A percentile compares a stretch with the other conserved stretches of the same genome.
These are phyloP conservation scores for Phoeniculus purpureus DNA, from an alignment of 2,797 vertebrate species.

Conservation along the genomic window DNA sequence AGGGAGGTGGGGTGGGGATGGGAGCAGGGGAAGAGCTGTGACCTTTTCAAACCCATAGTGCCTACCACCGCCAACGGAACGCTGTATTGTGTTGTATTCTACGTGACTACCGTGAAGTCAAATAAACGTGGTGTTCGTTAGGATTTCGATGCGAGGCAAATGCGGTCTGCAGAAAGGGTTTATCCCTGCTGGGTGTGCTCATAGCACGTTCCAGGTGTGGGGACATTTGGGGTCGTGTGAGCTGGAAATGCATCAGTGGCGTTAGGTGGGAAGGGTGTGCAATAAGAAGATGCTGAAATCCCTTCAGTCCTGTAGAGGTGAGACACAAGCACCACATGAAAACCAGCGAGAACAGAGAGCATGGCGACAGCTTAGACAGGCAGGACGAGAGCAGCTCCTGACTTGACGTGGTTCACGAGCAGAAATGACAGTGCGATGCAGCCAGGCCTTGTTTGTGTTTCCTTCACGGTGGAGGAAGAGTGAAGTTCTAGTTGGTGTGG, in stretches of 20 bases:
- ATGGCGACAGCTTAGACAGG: background rate
- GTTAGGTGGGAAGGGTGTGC: background rate
- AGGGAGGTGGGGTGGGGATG: background rate
- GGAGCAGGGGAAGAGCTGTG: constrained; percentile 31
- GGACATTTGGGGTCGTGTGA: background rate
- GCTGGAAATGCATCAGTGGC: background rate
- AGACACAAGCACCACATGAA: background rate
- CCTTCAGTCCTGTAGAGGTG: background rate
- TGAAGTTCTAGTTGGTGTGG: background rate
- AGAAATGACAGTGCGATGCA: background rate
- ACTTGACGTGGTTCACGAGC: background rate
- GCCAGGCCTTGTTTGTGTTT: background rate
- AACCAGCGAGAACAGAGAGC: background rate
- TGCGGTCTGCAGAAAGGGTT: constrained; percentile 24
- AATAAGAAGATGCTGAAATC: background rate
- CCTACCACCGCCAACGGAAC: constrained; percentile 48
- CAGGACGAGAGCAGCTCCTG: background rate
- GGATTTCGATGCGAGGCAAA: constrained; percentile 53
- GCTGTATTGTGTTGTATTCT: constrained; percentile 11
- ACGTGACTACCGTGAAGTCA: constrained; percentile 12
- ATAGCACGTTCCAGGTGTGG: background rate
- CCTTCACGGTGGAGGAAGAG: background rate
- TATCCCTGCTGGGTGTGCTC: background rate
- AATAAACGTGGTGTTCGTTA: constrained; percentile 40
- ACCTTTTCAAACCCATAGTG: constrained; percentile 39